Evolutionary conservation across 2,113 vertebrate genomes (phyloP), one percentile per base, ranked within the genome.

Genomic region (Turnix velox): DNA sequence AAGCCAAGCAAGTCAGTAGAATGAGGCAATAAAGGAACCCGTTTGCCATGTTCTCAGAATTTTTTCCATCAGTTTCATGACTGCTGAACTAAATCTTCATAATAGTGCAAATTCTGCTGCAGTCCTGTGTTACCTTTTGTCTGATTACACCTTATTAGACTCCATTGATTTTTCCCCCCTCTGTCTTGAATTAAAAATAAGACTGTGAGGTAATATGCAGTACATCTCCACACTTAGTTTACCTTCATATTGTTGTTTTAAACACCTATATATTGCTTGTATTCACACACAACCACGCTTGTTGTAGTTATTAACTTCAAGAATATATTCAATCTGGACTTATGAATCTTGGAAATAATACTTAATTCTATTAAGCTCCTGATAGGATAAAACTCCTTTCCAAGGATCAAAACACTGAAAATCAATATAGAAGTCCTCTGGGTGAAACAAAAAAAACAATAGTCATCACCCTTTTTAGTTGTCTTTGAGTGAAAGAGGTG

Each of bases 331-430:
- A 66, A 17, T 77, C 48, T 78, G 37, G 28, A 68, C 40, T 90
- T 74, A 65, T 84, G 86, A 83, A 94, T 67, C 59, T 88, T 88
- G 37, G 39, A 88, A 94, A 69, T 85, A 87, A 91, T 33, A 46
- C 43, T 52, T 40, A 87, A 39, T 49, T 84, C 65, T 81, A 2
- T 75, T 74, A 92, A 84, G 14, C n/a, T 78, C 9, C 40, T 92
- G 80, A 69, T 66, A 80, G 46, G 65, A 69, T 88, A 88, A 77
- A 58, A 43, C 20, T 74, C 55, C 30, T 65, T 83, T 24, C 17
- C 3, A 3, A 52, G 1, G 5, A 52, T 57, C 45, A 59, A 76
- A 90, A 49, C 43, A 81, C 46, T 84, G 42, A 66, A 94, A 93
- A 88, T 84, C 68, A 74, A 74, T 81, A 25, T 74, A 19, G 19